These are phyloP conservation scores for Zosterops lateralis DNA, from an alignment of 2,113 vertebrate species.

Conservation along the genomic window DNA sequence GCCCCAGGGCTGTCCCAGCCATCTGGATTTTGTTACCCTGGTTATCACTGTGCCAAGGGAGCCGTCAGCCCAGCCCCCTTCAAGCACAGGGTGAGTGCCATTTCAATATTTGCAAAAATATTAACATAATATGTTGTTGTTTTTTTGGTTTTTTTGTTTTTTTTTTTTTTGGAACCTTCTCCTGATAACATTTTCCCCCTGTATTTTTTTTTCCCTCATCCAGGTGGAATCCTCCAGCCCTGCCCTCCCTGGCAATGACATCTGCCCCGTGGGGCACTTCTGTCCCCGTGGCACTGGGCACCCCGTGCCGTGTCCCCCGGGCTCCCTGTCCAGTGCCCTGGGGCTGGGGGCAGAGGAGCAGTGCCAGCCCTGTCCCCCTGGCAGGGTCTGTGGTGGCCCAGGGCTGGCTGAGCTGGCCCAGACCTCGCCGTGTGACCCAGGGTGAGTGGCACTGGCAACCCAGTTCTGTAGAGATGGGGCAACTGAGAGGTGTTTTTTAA, in stretches of 20 bases:
- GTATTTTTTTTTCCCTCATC: not conserved
- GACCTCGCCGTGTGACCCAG: constrained; percentile 75
- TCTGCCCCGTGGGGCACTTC: constrained; percentile 86
- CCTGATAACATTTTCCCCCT: not conserved
- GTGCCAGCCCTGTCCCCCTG: constrained; percentile 83
- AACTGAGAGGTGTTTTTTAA: not conserved
- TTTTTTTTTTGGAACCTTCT: no score
- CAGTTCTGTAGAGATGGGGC: not conserved
- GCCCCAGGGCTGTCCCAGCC: constrained; percentile 77
- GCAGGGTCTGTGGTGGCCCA: constrained; percentile 79
- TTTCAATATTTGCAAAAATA: no score
- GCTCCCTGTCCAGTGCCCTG: constrained; percentile 75
- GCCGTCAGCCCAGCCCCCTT: constrained; percentile 80
- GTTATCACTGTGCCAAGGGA: constrained; percentile 81
- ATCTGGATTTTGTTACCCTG: constrained; percentile 81
- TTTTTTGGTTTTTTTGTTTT: no score
- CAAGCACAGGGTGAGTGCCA: constrained; percentile 69
- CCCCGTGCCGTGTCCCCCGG: constrained; percentile 83
- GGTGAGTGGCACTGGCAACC: constrained; percentile 59
- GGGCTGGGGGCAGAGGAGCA: constrained; percentile 75
- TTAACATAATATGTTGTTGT: no score
- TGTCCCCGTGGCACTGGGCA: constrained; percentile 79
- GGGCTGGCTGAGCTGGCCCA: constrained; percentile 74
- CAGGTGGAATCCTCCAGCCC: constrained; percentile 75
- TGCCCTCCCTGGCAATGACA: constrained; percentile 63